These are phyloP conservation scores for Scyliorhinus canicula DNA, from an alignment of 2,797 vertebrate species.

Conservation along the genomic window DNA sequence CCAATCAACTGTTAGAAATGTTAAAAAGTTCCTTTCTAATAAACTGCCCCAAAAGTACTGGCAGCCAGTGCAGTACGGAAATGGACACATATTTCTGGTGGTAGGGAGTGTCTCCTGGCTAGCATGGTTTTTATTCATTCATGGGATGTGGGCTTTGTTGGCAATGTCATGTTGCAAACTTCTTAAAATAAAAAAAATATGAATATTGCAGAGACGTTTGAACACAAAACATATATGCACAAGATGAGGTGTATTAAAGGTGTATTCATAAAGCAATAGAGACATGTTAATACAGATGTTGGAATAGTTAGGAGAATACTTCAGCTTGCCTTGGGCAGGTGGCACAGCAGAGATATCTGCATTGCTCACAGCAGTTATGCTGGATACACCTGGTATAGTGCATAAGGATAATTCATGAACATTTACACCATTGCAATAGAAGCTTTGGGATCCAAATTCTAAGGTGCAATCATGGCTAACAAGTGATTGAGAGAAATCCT, in stretches of 20 bases:
- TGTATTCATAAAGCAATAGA: not conserved
- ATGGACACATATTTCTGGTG: not conserved
- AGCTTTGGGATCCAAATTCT: not conserved
- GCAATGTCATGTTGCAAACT: not conserved
- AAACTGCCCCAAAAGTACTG: not conserved
- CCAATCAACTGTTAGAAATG: not conserved
- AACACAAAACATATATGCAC: not conserved
- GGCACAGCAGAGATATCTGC: not conserved
- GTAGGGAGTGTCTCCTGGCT: not conserved
- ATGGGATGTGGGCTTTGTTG: too few species aligned
- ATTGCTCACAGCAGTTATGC: not conserved
- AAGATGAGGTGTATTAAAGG: not conserved
- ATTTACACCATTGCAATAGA: not conserved
- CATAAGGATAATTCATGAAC: not conserved
- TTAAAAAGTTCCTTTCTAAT: not conserved
- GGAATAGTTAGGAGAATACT: not conserved
- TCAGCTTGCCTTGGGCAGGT: not conserved
- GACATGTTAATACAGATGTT: not conserved
- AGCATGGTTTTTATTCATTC: not conserved
- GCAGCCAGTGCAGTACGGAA: not conserved
- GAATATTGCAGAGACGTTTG: not conserved
- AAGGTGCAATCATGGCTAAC: not conserved
- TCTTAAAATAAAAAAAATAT: not conserved
- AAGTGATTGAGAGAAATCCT: too few species aligned
- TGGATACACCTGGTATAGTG: not conserved